These are phyloP conservation scores for Silurus glanis DNA, from an alignment of 2,113 vertebrate genomes.

Conservation along the genomic window DNA sequence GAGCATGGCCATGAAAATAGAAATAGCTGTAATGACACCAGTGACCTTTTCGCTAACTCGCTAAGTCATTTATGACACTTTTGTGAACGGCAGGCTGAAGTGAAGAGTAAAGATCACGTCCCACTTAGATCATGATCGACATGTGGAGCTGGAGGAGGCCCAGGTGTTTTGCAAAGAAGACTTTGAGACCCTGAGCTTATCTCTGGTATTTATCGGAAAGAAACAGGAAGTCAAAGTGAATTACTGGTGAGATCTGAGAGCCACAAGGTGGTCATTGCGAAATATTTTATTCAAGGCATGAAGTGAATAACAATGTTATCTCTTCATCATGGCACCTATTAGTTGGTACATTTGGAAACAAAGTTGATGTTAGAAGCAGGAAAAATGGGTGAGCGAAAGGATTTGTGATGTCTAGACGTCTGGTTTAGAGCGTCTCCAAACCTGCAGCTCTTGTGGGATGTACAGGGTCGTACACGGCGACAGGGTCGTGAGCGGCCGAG, in stretches of 20 bases:
- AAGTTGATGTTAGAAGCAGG: too few species aligned
- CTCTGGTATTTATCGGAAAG: not conserved
- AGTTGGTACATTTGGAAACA: too few species aligned
- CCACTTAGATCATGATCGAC: not conserved
- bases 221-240: not conserved
- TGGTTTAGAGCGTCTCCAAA: too few species aligned
- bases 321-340: too few species aligned
- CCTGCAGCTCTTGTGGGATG: too few species aligned
- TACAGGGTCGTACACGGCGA: too few species aligned
- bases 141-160: not conserved
- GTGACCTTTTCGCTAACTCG: not conserved
- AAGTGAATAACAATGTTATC: too few species aligned
- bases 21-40: not conserved
- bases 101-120: not conserved
- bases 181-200: constrained; percentile 27
- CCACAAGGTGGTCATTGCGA: not conserved
- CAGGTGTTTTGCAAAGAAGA: not conserved
- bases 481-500: too few species aligned
- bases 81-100: constrained; percentile 8
- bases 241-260: not conserved
- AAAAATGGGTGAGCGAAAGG: too few species aligned
- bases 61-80: not conserved
- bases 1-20: constrained; percentile 12
- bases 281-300: not conserved
- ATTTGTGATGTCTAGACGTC: too few species aligned